Percentiles rank a stretch among this genome's conserved stretches.
phyloP scores from a whole-genome alignment of 1,140 invertebrate species.

The Drosophila insularis region DNA sequence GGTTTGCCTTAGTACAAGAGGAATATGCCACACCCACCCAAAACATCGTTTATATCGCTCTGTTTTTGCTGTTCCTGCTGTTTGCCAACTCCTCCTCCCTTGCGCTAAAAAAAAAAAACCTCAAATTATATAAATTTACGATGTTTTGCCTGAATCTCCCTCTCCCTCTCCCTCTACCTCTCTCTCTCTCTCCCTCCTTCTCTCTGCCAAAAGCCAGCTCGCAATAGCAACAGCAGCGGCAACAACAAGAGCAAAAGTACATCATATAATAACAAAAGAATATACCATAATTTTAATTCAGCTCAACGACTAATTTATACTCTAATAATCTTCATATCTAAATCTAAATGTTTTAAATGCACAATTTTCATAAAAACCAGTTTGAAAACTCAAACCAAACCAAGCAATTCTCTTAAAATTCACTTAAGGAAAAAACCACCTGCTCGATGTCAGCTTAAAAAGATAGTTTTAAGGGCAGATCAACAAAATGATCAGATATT shows the following conservation, averaged over 20 bases:
- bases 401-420: too few species aligned
- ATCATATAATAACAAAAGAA: constrained; percentile 30
- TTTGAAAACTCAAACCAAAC: too few species aligned
- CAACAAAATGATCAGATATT: too few species aligned
- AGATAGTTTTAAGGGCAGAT: too few species aligned
- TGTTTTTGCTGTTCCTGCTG: constrained; percentile 19
- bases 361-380: too few species aligned
- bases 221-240: constrained; percentile 19
- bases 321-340: not conserved
- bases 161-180: too few species aligned
- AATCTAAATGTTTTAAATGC: too few species aligned
- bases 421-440: too few species aligned
- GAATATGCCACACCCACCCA: constrained; percentile 1
- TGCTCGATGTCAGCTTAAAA: too few species aligned
- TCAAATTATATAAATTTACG: constrained; percentile 64
- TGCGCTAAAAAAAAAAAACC: constrained; percentile 30
- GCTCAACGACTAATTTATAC: not conserved
- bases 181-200: too few species aligned
- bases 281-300: constrained; percentile 23
- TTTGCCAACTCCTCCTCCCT: constrained; percentile 24
- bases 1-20: constrained; percentile 8
- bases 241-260: constrained; percentile 25
- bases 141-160: constrained; percentile 44
- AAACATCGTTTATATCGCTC: constrained; percentile 23
- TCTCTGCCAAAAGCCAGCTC: constrained; percentile 40